Evolutionary conservation across 2,888 invertebrate genomes (phyloP).

Genomic region (Rotaria magnacalcarata): DNA sequence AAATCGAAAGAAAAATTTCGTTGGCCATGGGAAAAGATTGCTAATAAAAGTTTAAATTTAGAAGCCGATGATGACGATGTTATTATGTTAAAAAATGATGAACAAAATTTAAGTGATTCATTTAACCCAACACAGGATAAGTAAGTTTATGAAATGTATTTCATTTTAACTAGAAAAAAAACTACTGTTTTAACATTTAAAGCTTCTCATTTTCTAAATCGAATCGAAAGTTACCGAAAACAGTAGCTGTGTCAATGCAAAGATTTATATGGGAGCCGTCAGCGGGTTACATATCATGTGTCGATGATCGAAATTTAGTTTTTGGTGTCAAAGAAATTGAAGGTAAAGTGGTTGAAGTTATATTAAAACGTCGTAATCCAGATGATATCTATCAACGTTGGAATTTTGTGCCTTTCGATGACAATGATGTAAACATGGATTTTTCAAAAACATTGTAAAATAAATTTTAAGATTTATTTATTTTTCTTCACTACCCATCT

Average conservation of each 20-base stretch:
- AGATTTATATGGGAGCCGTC: constrained; percentile 39
- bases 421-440: not conserved
- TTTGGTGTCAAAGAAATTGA: constrained; percentile 53
- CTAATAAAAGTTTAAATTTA: constrained; percentile 50
- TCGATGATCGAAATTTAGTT: constrained; percentile 52
- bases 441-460: not conserved
- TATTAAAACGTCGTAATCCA: constrained; percentile 52
- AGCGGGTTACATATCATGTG: constrained; percentile 54
- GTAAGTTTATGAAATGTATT: constrained; percentile 9
- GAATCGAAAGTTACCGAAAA: not conserved
- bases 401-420: constrained; percentile 55
- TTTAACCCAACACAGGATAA: not conserved
- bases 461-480: not conserved
- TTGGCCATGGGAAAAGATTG: constrained; percentile 58
- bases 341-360: constrained; percentile 52
- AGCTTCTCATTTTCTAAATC: not conserved
- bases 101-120: not conserved
- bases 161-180: not conserved
- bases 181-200: not conserved
- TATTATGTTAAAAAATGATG: constrained; percentile 51
- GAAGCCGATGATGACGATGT: constrained; percentile 51
- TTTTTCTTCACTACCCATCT: too few species aligned
- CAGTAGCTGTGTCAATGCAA: constrained; percentile 13
- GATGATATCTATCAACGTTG: constrained; percentile 57
- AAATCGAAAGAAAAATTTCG: constrained; percentile 52